These are phyloP conservation scores for Morus bassanus DNA, from an alignment of 2,797 vertebrate genomes.

Conservation along the genomic window DNA sequence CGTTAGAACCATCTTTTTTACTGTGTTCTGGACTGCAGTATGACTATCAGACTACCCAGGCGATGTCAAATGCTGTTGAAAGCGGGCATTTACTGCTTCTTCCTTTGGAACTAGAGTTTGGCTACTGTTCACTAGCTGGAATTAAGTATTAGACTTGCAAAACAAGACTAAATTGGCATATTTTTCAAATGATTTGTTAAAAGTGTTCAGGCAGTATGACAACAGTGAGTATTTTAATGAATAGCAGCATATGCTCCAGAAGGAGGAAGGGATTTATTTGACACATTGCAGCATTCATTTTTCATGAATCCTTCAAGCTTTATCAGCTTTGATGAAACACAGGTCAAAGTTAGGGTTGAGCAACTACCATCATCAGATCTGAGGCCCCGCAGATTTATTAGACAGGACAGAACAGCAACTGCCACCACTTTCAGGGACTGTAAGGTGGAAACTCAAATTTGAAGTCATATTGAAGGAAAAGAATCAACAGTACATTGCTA, in stretches of 20 bases:
- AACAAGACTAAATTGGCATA: not conserved
- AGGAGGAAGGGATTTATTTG: not conserved
- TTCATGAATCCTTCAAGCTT: not conserved
- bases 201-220: not conserved
- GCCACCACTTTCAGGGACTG: not conserved
- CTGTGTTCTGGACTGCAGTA: not conserved
- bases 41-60: not conserved
- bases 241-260: not conserved
- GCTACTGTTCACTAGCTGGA: not conserved
- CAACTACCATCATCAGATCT: not conserved
- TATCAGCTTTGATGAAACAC: not conserved
- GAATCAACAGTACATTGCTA: not conserved
- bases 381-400: not conserved
- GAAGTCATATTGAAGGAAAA: not conserved
- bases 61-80: not conserved
- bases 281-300: not conserved
- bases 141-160: not conserved
- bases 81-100: not conserved
- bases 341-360: not conserved
- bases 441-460: not conserved
- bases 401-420: not conserved
- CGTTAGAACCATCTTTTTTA: not conserved
- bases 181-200: not conserved
- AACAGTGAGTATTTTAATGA: not conserved
- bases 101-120: not conserved